Percentiles rank a stretch among this genome's conserved stretches.
Evolutionary conservation across 1,140 invertebrate species (phyloP).

Genomic region (Eubasilissa regina): DNA sequence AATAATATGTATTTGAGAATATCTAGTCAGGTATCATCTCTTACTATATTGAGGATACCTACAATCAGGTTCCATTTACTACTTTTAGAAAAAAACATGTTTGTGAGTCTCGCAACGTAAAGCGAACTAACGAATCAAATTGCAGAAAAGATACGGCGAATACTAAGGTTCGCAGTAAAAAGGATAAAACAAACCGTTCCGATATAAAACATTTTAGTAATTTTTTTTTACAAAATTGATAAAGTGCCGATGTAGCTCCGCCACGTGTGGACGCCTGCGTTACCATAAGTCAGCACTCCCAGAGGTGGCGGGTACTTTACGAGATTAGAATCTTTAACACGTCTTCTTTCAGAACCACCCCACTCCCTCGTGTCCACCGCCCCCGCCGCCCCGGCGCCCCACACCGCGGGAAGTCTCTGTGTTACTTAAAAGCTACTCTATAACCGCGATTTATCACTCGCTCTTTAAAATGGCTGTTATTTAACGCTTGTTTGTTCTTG

Average conservation of each 20-base stretch:
- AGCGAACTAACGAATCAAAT: too few species aligned
- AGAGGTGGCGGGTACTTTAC: conserved; percentile 44
- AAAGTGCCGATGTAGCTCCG: background rate
- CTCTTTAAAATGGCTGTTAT: conserved; percentile 43
- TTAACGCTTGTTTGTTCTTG: conserved; percentile 39
- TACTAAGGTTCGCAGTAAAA: too few species aligned
- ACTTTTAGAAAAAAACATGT: too few species aligned
- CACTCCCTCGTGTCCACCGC: background rate
- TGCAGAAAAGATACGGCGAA: too few species aligned
- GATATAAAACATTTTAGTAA: too few species aligned
- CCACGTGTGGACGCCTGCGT: conserved; percentile 26
- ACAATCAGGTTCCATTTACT: too few species aligned
- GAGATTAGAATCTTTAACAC: conserved; percentile 50
- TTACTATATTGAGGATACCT: too few species aligned
- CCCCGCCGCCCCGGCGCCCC: background rate
- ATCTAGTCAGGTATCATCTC: too few species aligned
- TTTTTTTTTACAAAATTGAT: too few species aligned
- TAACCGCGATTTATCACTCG: conserved; percentile 35
- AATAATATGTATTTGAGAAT: too few species aligned
- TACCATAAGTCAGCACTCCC: conserved; percentile 36
- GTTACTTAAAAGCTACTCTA: conserved; percentile 39
- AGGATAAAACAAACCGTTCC: too few species aligned
- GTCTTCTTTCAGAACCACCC: conserved; percentile 26
- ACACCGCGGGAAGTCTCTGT: background rate
- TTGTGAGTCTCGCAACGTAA: too few species aligned